Conservation (phyloP, 1,140 invertebrate genomes). For the Augochlora pura region DNA sequence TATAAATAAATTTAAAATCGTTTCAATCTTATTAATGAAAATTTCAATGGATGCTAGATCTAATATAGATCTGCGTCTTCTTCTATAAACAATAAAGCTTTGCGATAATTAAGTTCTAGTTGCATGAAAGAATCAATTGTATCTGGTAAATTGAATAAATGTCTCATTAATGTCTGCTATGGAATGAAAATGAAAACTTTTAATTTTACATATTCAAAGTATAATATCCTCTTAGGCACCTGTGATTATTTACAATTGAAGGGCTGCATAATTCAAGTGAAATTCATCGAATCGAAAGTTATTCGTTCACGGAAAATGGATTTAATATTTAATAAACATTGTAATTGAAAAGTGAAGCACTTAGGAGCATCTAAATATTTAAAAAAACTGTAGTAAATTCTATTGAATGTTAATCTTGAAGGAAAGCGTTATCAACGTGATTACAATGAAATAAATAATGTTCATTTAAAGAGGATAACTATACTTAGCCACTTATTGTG, state of each 20-base stretch:
- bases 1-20: constrained; percentile 31
- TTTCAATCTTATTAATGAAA: constrained; percentile 16
- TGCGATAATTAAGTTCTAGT: background rate
- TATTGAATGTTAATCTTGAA: too few species aligned
- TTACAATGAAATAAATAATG: background rate
- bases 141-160: background rate
- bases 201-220: constrained; percentile 69
- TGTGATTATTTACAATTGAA: constrained; percentile 78
- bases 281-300: background rate
- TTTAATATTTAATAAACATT: background rate
- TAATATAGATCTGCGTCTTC: background rate
- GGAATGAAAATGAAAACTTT: constrained; percentile 23
- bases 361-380: too few species aligned
- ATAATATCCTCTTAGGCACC: constrained; percentile 75
- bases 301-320: background rate
- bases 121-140: background rate
- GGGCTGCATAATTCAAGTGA: background rate
- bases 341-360: too few species aligned
- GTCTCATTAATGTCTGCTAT: background rate
- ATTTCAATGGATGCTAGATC: background rate
- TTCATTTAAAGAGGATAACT: constrained; percentile 24
- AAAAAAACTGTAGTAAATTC: too few species aligned
- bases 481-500: constrained; percentile 35
- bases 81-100: background rate
- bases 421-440: background rate